A percentile compares a stretch with the other conserved stretches of the same genome.
Evolutionary conservation across 2,888 invertebrate genomes (phyloP).

Genomic region (Didymodactylos carnosus): DNA sequence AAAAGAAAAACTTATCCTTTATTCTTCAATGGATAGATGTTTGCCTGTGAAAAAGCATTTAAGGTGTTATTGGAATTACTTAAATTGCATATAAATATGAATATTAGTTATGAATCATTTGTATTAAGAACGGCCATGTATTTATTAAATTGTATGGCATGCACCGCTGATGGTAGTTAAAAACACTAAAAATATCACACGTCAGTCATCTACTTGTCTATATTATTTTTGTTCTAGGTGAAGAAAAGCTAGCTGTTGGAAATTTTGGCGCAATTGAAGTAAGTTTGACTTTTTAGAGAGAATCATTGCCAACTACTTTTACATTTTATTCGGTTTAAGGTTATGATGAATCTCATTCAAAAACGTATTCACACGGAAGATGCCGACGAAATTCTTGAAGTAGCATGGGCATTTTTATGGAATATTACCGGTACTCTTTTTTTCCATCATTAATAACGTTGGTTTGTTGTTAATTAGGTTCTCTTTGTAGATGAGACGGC

Average conservation of each 20-base stretch:
- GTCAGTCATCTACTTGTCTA: no score
- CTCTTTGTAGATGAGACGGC: constrained; percentile 97
- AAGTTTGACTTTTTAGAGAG: no score
- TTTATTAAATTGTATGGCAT: constrained; percentile 76
- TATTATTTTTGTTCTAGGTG: no score
- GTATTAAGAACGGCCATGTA: constrained; percentile 84
- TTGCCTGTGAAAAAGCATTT: constrained; percentile 2
- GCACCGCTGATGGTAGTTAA: constrained; percentile 88
- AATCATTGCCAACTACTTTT: no score
- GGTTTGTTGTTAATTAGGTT: no score
- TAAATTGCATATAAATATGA: constrained; percentile 47
- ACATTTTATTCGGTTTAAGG: no score
- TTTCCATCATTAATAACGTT: no score
- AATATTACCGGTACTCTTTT: no score
- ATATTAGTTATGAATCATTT: constrained; percentile 63
- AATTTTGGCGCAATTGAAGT: constrained; percentile 53
- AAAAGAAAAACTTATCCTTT: no score
- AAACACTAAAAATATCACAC: no score
- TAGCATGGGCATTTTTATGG: constrained; percentile 99
- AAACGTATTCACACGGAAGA: no score
- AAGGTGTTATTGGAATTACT: background rate
- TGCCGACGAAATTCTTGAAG: constrained; percentile 85
- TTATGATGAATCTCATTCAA: no score
- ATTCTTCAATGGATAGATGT: background rate
- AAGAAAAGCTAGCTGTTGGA: constrained; percentile 72